These are phyloP conservation scores for Periphyllus acericola DNA, from an alignment of 2,888 invertebrate species.

Conservation along the genomic window DNA sequence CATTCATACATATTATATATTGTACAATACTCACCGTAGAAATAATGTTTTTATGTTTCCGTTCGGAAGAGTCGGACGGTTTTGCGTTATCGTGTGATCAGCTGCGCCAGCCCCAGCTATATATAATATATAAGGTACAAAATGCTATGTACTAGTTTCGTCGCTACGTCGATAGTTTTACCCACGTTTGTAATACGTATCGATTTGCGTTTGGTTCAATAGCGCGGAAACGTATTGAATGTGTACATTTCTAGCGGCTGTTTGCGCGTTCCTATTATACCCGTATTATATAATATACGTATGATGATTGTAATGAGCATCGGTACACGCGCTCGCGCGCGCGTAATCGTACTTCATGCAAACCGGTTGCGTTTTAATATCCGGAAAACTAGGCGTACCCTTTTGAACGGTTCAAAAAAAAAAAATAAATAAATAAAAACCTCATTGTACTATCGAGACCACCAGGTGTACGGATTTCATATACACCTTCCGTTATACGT, in stretches of 20 bases:
- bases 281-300: background rate
- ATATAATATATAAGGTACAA: background rate
- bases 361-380: slow-evolving; percentile 44
- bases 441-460: slow-evolving; percentile 30
- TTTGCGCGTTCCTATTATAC: slow-evolving; percentile 20
- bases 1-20: background rate
- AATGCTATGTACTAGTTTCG: background rate
- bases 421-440: slow-evolving; percentile 1
- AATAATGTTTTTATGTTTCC: too few relatives aligned
- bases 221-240: slow-evolving; percentile 41
- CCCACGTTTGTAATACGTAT: background rate
- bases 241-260: background rate
- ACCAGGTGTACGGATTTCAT: slow-evolving; percentile 3
- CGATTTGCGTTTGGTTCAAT: slow-evolving; percentile 40
- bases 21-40: too few relatives aligned
- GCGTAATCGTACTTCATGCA: background rate
- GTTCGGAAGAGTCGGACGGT: background rate
- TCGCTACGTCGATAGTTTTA: too few relatives aligned
- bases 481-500: slow-evolving; percentile 28
- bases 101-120: too few relatives aligned
- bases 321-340: background rate
- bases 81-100: background rate
- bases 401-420: slow-evolving; percentile 26
- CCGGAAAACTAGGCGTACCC: slow-evolving; percentile 45
- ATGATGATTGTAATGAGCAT: background rate